Evolutionary conservation across 2,113 vertebrate genomes (phyloP).

Genomic region (Microcebus tavaratra): DNA sequence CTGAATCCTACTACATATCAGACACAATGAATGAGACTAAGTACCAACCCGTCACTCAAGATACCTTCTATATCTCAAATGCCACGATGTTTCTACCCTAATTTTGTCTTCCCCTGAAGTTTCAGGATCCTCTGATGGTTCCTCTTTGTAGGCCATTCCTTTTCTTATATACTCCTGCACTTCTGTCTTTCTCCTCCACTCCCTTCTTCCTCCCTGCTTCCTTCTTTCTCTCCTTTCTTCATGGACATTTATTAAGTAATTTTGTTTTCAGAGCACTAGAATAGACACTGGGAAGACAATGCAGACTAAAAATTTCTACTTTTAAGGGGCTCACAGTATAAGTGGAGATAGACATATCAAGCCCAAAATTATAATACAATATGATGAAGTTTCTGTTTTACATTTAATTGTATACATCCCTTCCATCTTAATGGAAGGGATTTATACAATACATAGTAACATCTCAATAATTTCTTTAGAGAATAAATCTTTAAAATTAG

Average conservation of each 20-base stretch:
- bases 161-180: not conserved
- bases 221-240: not conserved
- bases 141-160: not conserved
- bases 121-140: fast-evolving
- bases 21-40: not conserved
- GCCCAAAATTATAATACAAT: not conserved
- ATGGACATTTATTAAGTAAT: not conserved
- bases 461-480: not conserved
- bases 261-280: not conserved
- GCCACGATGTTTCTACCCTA: not conserved
- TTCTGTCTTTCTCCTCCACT: not conserved
- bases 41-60: not conserved
- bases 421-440: not conserved
- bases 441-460: not conserved
- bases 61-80: not conserved
- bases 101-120: not conserved
- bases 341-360: not conserved
- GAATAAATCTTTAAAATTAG: not conserved
- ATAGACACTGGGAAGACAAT: not conserved
- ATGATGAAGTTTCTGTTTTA: not conserved
- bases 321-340: not conserved
- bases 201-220: not conserved
- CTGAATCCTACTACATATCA: not conserved
- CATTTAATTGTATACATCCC: not conserved
- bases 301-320: not conserved